Percentiles rank a stretch among this genome's conserved stretches.
Evolutionary conservation across 1,140 invertebrate species (phyloP).

Genomic region (Plectrocnemia conspersa): DNA sequence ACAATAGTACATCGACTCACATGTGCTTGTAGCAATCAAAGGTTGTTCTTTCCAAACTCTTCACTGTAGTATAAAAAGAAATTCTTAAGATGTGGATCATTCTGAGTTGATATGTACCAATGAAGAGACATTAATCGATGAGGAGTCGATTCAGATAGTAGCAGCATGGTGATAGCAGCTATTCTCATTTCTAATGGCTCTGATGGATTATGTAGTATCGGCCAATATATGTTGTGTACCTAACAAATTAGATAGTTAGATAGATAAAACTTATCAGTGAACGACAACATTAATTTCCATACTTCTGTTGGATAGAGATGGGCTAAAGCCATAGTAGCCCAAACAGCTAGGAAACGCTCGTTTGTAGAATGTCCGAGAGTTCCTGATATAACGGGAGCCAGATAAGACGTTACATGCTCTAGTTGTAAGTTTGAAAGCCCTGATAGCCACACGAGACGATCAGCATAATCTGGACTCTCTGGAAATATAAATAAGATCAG

Average conservation of each 20-base stretch:
- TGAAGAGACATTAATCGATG: constrained; percentile 63
- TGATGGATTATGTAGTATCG: constrained; percentile 62
- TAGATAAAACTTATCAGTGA: constrained; percentile 15
- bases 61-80: constrained; percentile 69
- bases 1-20: constrained; percentile 50
- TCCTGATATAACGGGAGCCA: constrained; percentile 55
- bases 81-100: constrained; percentile 60
- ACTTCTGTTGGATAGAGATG: constrained; percentile 53
- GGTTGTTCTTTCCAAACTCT: constrained; percentile 61
- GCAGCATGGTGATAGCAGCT: constrained; percentile 57
- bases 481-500: constrained; percentile 23
- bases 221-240: constrained; percentile 61
- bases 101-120: constrained; percentile 61
- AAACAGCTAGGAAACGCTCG: constrained; percentile 57
- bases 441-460: constrained; percentile 66
- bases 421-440: constrained; percentile 58
- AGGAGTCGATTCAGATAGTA: constrained; percentile 57
- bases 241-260: constrained; percentile 33
- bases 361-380: constrained; percentile 49
- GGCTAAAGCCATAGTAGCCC: constrained; percentile 55
- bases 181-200: constrained; percentile 64
- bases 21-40: constrained; percentile 58
- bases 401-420: constrained; percentile 56
- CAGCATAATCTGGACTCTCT: constrained; percentile 61
- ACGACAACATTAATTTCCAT: constrained; percentile 24